phyloP scores from a whole-genome alignment of 2,888 invertebrate species.

The Drosophila putrida region DNA sequence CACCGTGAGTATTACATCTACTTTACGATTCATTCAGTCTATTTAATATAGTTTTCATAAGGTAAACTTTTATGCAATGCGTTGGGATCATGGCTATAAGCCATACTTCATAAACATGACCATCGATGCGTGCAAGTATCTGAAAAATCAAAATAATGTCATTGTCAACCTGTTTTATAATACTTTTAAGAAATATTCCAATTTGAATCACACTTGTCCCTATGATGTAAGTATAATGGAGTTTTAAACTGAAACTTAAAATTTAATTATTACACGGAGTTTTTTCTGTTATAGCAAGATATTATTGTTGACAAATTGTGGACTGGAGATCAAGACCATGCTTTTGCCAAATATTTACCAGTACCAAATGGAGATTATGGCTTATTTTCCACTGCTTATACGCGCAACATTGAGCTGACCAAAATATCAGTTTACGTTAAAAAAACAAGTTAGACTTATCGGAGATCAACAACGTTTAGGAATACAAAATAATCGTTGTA shows the following conservation, averaged over 20 bases:
- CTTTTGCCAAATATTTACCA: too few relatives aligned
- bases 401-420: neutral
- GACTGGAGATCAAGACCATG: too few relatives aligned
- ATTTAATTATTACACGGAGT: too few relatives aligned
- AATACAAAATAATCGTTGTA: too few relatives aligned
- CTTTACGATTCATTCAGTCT: neutral
- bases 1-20: neutral
- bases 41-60: neutral
- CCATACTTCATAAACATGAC: neutral
- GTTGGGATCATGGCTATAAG: conserved; percentile 37
- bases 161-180: conserved; percentile 13
- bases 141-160: conserved; percentile 11
- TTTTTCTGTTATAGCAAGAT: too few relatives aligned
- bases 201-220: conserved; percentile 45
- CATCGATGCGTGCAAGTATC: conserved; percentile 42
- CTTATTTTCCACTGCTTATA: neutral
- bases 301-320: too few relatives aligned
- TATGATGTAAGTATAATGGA: conserved; percentile 4
- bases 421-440: neutral
- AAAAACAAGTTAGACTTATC: neutral
- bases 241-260: neutral
- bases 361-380: neutral
- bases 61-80: conserved; percentile 31
- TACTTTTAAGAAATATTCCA: conserved; percentile 3
- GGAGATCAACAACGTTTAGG: too few relatives aligned